Conservation (phyloP, 1,140 invertebrate species). For the Matsumurasca onukii region DNA sequence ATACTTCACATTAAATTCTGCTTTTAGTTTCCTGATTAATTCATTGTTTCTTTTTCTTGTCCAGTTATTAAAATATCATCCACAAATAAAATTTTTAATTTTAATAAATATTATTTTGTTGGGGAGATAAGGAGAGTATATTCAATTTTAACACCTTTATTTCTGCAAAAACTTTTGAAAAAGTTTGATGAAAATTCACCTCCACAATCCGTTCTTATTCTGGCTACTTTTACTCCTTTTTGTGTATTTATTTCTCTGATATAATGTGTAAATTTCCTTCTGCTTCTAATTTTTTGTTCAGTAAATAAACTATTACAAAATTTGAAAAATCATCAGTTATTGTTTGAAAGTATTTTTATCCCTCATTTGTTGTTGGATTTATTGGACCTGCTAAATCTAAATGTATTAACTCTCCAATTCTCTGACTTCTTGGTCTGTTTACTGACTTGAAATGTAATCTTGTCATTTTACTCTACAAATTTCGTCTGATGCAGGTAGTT, state of each 20-base stretch:
- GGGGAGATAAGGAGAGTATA: no score
- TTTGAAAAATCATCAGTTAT: background rate
- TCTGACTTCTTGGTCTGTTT: background rate
- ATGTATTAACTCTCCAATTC: background rate
- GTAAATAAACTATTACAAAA: no score
- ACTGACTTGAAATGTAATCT: background rate
- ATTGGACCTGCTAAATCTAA: background rate
- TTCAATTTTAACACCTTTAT: no score
- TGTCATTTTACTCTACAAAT: background rate
- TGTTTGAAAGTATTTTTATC: background rate
- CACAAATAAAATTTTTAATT: background rate
- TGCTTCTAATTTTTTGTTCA: no score
- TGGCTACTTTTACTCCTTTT: no score
- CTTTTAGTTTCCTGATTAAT: background rate
- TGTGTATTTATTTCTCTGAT: no score
- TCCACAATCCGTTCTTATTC: no score
- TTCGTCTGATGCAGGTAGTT: background rate
- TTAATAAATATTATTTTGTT: no score
- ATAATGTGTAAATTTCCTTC: no score
- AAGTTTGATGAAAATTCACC: no score
- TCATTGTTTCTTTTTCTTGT: background rate
- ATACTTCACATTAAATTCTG: background rate
- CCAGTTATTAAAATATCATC: background rate
- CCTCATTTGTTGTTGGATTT: background rate
- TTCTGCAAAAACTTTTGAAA: no score